Evolutionary conservation across 2,113 vertebrate species (phyloP), one percentile per base, ranked within the genome.

Genomic region (Rynchops niger): DNA sequence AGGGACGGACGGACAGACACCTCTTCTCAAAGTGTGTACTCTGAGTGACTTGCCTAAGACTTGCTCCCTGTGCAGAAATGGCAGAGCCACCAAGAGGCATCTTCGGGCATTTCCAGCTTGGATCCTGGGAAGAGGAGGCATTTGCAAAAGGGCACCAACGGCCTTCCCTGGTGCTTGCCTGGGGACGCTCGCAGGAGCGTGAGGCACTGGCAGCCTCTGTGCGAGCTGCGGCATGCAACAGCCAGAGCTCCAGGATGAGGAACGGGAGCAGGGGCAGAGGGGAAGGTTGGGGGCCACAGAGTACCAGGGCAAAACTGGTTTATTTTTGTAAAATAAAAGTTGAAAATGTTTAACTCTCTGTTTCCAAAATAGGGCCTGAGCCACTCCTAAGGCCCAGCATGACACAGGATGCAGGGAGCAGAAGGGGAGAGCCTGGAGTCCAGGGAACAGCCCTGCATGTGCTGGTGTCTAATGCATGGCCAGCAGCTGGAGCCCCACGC

Each of bases 291-390:
- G 53, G 32, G 56, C 53, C 74, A 79, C 74, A 77, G 67, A 82
- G 50, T 88, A 76, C 88, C 62, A 78, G 86, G 25, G 52, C 47
- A 82, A 94, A 93, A 95, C 12, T 93, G 56, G 42, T 96, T 90
- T 96, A 94, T 93, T 96, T 97, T 97, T 96, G 55, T 91, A 95
- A 96, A 98, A 97, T 97, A 98, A 97, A 97, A 88, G 63, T 91
- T 82, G 29, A 94, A 97, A 94, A 91, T 61, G 58, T n/a, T 87
- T 92, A 76, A 67, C 5, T 80, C 58, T 76, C 89, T 88, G 55
- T 95, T 93, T 95, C 36, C 23, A 67, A 93, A 85, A 72, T 40
- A 65, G 82, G 72, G 40, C n/a, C 12, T 73, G 42, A 79, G 32
- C 49, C n/a, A 52, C 30, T 47, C 23, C 49, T 77, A 45, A 82